These are phyloP conservation scores for Phortica magna DNA, from an alignment of 2,888 invertebrate genomes.

Conservation along the genomic window DNA sequence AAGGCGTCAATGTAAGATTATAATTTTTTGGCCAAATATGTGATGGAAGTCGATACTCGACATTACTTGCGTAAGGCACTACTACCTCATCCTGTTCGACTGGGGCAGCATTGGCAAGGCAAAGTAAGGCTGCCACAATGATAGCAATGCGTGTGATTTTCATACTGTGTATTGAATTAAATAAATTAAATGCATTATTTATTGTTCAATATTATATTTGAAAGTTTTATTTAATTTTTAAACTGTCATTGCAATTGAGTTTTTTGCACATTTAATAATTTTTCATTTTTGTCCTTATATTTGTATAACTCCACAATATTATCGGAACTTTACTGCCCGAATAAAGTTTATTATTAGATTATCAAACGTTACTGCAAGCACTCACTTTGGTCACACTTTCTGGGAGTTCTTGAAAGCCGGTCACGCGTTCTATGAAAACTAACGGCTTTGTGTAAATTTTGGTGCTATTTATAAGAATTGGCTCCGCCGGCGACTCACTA, in stretches of 20 bases:
- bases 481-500: constrained; percentile 32
- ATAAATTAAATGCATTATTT: constrained; percentile 28
- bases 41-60: constrained; percentile 63
- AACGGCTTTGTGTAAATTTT: constrained; percentile 39
- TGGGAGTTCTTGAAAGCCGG: not conserved
- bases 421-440: constrained; percentile 44
- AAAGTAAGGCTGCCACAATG: constrained; percentile 55
- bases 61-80: constrained; percentile 40
- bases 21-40: constrained; percentile 80
- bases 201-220: not conserved
- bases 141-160: constrained; percentile 49
- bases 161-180: constrained; percentile 47
- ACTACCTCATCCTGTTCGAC: constrained; percentile 36
- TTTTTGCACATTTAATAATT: too few species aligned
- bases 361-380: not conserved
- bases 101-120: constrained; percentile 51
- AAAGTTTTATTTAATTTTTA: too few species aligned
- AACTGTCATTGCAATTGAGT: too few species aligned
- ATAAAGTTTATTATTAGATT: not conserved
- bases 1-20: constrained; percentile 79
- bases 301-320: too few species aligned
- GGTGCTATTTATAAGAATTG: constrained; percentile 54
- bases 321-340: too few species aligned
- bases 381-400: constrained; percentile 1
- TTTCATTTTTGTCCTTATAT: too few species aligned